Conservation (phyloP, 2,888 invertebrate species). For the Phaonia tiefii region DNA sequence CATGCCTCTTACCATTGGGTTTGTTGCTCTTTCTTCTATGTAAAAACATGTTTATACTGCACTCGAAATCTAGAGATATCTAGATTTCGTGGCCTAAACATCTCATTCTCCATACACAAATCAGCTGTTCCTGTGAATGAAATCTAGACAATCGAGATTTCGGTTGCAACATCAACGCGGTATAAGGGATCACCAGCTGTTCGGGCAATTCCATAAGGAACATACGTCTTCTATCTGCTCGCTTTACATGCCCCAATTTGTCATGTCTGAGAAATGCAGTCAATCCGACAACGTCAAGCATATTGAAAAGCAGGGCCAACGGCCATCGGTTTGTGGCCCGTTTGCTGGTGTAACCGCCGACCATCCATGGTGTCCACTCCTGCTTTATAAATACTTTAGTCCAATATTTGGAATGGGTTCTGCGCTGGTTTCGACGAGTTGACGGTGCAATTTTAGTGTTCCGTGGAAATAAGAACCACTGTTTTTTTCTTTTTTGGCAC, state of each 20-base stretch:
- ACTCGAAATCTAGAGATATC: no score
- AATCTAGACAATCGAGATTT: no score
- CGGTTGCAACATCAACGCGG: no score
- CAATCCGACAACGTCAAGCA: not conserved
- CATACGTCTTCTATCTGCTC: not conserved
- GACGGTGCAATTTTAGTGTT: not conserved
- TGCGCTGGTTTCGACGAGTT: not conserved
- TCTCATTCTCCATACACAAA: no score
- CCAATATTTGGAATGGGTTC: conserved; percentile 27
- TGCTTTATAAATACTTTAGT: no score
- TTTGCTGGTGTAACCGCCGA: conserved; percentile 17
- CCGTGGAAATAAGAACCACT: no score
- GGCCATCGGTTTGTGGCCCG: no score
- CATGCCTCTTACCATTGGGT: conserved; percentile 2
- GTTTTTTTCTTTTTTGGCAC: no score
- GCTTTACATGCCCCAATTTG: conserved; percentile 1
- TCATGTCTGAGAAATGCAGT: conserved; percentile 3
- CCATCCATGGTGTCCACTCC: conserved; percentile 20
- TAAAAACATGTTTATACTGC: no score
- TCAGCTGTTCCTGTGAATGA: no score
- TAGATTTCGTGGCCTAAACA: no score
- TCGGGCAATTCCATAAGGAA: not conserved
- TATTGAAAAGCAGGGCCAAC: not conserved
- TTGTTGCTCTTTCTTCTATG: not conserved
- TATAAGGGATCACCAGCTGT: conserved; percentile 31